Conservation (phyloP, 1,140 invertebrate genomes). For the Plodia interpunctella region DNA sequence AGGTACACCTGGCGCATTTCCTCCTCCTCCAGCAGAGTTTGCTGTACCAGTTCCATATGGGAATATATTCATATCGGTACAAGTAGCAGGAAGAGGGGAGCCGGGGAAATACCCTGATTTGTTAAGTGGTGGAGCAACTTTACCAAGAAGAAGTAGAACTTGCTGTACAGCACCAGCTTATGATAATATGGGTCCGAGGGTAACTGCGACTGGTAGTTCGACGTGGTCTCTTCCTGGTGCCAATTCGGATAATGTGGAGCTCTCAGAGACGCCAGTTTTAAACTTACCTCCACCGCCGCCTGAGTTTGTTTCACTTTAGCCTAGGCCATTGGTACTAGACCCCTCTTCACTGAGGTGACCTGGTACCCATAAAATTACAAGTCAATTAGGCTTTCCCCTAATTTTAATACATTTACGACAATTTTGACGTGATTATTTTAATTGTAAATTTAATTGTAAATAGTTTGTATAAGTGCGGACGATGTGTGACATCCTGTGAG, state of each 20-base stretch:
- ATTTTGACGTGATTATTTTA: conserved; percentile 49
- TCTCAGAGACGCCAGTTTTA: conserved; percentile 57
- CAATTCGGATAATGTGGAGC: conserved; percentile 47
- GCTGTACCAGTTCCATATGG: conserved; percentile 69
- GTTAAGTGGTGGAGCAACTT: conserved; percentile 72
- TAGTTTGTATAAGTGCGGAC: conserved; percentile 47
- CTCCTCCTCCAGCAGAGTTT: conserved; percentile 72
- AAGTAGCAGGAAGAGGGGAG: conserved; percentile 77
- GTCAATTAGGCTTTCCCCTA: conserved; percentile 72
- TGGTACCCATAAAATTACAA: conserved; percentile 55
- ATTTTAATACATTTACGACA: conserved; percentile 61
- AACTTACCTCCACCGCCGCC: conserved; percentile 65
- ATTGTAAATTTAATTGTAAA: conserved; percentile 44
- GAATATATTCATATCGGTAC: conserved; percentile 75
- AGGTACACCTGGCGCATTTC: conserved; percentile 74
- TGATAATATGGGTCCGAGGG: conserved; percentile 92
- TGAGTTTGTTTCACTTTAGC: conserved; percentile 72
- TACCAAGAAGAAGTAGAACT: conserved; percentile 56
- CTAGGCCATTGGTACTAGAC: conserved; percentile 68
- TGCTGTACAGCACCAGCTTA: conserved; percentile 80
- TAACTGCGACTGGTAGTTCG: conserved; percentile 90
- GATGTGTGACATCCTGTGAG: conserved; percentile 68
- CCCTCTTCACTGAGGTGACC: conserved; percentile 66
- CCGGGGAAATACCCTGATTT: conserved; percentile 80
- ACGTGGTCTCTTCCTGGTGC: conserved; percentile 87